These are phyloP conservation scores for Ancistrus triradiatus DNA, from an alignment of 2,113 vertebrate species.

Conservation along the genomic window DNA sequence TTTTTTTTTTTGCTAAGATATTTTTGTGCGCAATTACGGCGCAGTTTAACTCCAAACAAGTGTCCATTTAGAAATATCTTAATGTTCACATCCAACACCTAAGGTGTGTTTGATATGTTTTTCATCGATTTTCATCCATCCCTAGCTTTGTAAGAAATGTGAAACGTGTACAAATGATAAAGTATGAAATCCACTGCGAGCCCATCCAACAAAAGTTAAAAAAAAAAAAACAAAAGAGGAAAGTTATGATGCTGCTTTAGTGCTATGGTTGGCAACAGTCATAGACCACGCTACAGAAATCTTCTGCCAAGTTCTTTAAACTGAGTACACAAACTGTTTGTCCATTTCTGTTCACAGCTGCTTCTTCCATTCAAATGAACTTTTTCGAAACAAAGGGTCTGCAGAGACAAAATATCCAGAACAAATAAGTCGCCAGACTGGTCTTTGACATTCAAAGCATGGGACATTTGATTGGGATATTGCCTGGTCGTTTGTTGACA, in stretches of 20 bases:
- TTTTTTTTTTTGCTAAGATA: too few species aligned
- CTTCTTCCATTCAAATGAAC: conserved; percentile 60
- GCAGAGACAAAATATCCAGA: conserved; percentile 49
- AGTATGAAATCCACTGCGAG: neutral
- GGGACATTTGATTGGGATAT: conserved; percentile 55
- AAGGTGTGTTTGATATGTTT: neutral
- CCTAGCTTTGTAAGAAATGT: conserved; percentile 25
- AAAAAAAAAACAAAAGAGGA: neutral
- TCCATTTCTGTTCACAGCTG: conserved; percentile 56
- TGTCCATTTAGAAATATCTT: too few species aligned
- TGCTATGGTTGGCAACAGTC: conserved; percentile 60
- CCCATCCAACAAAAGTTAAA: conserved; percentile 43
- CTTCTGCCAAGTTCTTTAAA: conserved; percentile 52
- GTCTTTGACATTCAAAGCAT: conserved; percentile 70
- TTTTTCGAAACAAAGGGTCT: conserved; percentile 59
- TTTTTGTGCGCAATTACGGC: too few species aligned
- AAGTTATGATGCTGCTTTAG: conserved; percentile 64
- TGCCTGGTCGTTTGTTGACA: conserved; percentile 63
- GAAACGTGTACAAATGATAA: conserved; percentile 1
- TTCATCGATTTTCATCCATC: neutral
- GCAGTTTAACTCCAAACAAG: too few species aligned
- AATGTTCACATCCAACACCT: neutral
- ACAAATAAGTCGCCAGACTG: conserved; percentile 48
- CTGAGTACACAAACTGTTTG: conserved; percentile 55
- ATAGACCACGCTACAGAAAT: conserved; percentile 67